Conservation (phyloP, 2,113 vertebrate species). For the Gobius niger region DNA sequence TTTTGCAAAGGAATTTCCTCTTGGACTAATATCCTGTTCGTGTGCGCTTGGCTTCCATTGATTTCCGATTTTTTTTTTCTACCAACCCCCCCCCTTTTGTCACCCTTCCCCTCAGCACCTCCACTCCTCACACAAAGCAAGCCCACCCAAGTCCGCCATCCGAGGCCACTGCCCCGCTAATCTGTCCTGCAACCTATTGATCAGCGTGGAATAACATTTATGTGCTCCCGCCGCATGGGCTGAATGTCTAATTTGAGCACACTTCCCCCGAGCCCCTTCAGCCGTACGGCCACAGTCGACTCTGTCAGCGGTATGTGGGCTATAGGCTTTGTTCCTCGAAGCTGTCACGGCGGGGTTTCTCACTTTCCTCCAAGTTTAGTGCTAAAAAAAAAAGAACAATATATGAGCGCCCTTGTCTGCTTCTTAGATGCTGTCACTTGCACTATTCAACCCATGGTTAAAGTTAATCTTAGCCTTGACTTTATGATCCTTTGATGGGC, state of each 20-base stretch:
- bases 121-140: constrained; percentile 19
- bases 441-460: neutral
- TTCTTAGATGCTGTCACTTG: neutral
- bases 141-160: constrained; percentile 22
- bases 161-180: constrained; percentile 11
- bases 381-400: too few relatives aligned
- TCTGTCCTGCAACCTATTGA: constrained; percentile 41
- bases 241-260: neutral
- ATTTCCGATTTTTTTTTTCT: constrained; percentile 49
- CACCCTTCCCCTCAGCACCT: constrained; percentile 7
- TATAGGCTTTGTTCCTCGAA: neutral
- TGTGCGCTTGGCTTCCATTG: constrained; percentile 58
- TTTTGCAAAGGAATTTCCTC: constrained; percentile 41
- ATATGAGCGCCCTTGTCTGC: neutral
- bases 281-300: neutral
- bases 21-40: constrained; percentile 48
- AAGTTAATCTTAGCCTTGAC: neutral
- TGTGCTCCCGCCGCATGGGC: neutral
- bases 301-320: neutral
- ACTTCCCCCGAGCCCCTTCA: neutral
- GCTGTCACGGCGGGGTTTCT: neutral
- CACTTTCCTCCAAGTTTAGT: neutral
- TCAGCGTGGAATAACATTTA: constrained; percentile 6
- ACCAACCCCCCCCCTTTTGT: constrained; percentile 9
- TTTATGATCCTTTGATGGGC: neutral